These are phyloP conservation scores for Syngnathus scovelli DNA, from an alignment of 2,113 vertebrate species.

Conservation along the genomic window DNA sequence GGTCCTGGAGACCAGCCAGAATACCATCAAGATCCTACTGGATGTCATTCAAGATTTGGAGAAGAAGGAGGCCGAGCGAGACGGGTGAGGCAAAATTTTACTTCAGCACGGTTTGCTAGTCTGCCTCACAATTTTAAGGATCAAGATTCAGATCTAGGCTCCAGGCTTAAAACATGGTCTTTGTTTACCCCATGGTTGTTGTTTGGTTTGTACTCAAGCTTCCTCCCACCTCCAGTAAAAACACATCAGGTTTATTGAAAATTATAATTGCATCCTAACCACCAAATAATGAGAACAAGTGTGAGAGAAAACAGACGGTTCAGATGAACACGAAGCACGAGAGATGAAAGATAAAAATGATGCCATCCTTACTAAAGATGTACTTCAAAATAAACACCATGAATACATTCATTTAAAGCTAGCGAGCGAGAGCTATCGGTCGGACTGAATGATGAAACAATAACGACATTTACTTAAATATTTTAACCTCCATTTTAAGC, in stretches of 20 bases:
- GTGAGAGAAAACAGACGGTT: not conserved
- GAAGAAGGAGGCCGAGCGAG: slow-evolving; percentile 82
- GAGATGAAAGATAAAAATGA: not conserved
- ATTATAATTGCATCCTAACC: no score
- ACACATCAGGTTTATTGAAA: no score
- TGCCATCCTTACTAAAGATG: not conserved
- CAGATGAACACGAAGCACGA: not conserved
- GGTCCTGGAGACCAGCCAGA: slow-evolving; percentile 84
- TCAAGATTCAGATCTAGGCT: not conserved
- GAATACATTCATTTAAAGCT: not conserved
- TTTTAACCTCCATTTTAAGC: not conserved
- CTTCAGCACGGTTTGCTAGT: not conserved
- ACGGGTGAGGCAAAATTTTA: slow-evolving; percentile 72
- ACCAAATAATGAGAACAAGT: not conserved
- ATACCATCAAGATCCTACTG: slow-evolving; percentile 83
- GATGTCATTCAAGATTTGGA: slow-evolving; percentile 88
- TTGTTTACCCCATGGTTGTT: not conserved
- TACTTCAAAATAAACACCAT: slow-evolving; percentile 1
- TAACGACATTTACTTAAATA: not conserved
- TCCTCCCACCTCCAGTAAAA: no score
- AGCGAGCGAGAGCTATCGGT: not conserved
- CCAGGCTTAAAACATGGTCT: not conserved
- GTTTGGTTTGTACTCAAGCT: no score
- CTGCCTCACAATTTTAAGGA: not conserved
- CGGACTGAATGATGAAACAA: slow-evolving; percentile 12